Evolutionary conservation across 2,797 vertebrate genomes (phyloP), one percentile per base, ranked within the genome.

Genomic region (Prunella strophiata): DNA sequence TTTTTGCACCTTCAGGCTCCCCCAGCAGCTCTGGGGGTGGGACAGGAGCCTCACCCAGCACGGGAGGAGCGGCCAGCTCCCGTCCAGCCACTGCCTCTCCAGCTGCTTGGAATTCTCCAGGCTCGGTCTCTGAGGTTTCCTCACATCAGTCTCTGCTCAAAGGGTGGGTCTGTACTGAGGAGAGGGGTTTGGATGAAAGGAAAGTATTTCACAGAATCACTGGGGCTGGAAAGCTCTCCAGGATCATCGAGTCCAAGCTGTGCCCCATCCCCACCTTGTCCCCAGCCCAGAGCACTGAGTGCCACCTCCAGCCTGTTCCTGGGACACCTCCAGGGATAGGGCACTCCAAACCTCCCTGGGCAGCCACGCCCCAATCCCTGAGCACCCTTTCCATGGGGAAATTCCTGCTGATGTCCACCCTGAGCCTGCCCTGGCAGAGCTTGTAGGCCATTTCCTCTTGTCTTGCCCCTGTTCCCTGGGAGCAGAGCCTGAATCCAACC

Each of bases 1-100:
- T 88, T 96, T 95, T 50, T 91, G 50, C 83, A 86, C 77, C 83
- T 87, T 71, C 47, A 63, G 90, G 74, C 74, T 26, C 70, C 80
- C 72, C 66, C 77, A 63, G 83, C 66, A 88, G 91, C 74, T 90
- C 88, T 17, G 52, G 85, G 75, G 61, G 57, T 85, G 85, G n/a
- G 62, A 63, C 34, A 10, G 54, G 57, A 36, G 81, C 58, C 62
- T 92, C 38, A 2, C 58, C 42, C 67, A 45, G 59, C 70, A 19
- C 22, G 36, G 68, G 66, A 82, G 78, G n/a, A 66, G 76, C 77
- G 55, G 48, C 40, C 75, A 43, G 78, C 32, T 88, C 74, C 67
- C 45, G 32, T 34, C 82, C 86, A 68, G 85, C 70, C 70, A 13
- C 51, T 34, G 79, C 74, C 55, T 63, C 76, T 70, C 77, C 62